Conservation (phyloP, 2,113 vertebrate genomes). For the Tachysurus vachellii region DNA sequence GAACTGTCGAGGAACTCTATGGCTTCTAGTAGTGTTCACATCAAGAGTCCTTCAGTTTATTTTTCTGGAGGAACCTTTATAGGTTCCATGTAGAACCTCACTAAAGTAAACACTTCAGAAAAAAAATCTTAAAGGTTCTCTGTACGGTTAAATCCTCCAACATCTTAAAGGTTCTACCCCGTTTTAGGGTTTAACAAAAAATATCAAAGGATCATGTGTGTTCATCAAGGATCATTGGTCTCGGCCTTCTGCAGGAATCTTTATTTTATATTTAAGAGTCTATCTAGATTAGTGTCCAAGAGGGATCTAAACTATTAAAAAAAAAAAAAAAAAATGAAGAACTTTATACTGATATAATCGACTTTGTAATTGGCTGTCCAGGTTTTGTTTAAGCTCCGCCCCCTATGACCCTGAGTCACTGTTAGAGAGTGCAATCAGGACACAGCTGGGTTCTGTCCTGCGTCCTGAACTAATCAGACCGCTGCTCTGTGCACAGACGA, state of each 20-base stretch:
- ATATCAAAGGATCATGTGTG: not conserved
- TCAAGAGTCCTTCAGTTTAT: not conserved
- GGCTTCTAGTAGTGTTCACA: no score
- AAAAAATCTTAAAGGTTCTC: not conserved
- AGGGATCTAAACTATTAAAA: not conserved
- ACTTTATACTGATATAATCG: not conserved
- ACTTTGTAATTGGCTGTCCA: not conserved
- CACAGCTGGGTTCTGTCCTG: conserved; percentile 11
- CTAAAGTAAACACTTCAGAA: not conserved
- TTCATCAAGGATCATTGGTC: not conserved
- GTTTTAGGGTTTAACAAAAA: not conserved
- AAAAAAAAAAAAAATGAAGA: no score
- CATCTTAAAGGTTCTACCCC: not conserved
- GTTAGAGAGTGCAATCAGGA: not conserved
- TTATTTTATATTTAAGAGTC: no score
- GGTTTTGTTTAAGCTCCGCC: not conserved
- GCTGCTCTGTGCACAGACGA: conserved; percentile 69
- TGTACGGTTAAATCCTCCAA: not conserved
- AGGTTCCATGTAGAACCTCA: not conserved
- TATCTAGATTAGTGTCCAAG: not conserved
- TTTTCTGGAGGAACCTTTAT: not conserved
- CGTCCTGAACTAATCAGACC: conserved; percentile 74
- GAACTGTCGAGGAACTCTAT: not conserved
- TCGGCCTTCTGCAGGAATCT: not conserved
- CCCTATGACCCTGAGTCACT: not conserved